Conservation (phyloP, 2,888 invertebrate species). For the Ernsta delagoae region DNA sequence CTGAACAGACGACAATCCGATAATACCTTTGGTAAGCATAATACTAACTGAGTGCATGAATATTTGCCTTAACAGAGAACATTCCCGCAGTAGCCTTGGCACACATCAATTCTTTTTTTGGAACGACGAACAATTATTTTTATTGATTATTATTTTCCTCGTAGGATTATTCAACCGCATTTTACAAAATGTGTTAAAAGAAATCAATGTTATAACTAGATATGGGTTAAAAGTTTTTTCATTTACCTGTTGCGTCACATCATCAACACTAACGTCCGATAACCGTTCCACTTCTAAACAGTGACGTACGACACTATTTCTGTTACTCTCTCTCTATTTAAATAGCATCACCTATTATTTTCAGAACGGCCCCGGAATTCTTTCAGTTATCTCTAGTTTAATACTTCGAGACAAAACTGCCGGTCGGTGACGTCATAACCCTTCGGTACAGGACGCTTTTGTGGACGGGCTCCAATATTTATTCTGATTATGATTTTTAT, state of each 20-base stretch:
- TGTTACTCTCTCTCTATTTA: conserved; percentile 66
- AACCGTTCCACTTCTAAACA: conserved; percentile 61
- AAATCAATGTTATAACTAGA: no score
- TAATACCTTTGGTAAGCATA: no score
- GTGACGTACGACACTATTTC: conserved; percentile 75
- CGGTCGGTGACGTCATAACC: conserved; percentile 30
- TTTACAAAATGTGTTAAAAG: no score
- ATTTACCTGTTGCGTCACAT: conserved; percentile 53
- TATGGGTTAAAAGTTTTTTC: neutral
- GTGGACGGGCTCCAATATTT: neutral
- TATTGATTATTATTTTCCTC: no score
- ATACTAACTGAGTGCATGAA: no score
- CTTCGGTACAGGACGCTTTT: conserved; percentile 10
- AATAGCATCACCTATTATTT: conserved; percentile 77
- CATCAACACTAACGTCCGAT: conserved; percentile 50
- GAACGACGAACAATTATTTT: no score
- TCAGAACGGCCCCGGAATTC: conserved; percentile 67
- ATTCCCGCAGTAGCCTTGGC: no score
- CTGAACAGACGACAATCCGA: no score
- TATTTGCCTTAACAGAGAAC: no score
- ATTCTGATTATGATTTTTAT: no score
- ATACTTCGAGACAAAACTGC: conserved; percentile 26
- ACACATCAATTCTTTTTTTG: no score
- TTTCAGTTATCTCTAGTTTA: conserved; percentile 47
- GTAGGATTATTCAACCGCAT: no score